Evolutionary conservation across 1,140 invertebrate species (phyloP), one percentile per base, ranked within the genome.

Genomic region (Caerostris extrusa): DNA sequence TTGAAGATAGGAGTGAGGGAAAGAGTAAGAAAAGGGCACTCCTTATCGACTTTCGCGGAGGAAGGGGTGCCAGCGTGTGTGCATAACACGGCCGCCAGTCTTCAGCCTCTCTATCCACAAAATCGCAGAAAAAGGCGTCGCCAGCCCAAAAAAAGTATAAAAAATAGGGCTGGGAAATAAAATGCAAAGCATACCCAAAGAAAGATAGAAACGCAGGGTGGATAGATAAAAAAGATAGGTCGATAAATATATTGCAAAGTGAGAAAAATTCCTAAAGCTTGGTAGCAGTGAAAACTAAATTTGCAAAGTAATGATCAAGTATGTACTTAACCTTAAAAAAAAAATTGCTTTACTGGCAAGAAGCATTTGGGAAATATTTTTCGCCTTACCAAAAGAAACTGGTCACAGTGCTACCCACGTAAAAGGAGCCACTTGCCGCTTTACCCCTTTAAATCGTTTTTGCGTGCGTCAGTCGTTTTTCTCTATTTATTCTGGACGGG

Each of bases 251-350:
- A 89, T 56, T 81, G 56, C n/a, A 55, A 90, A 77, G 89, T 56
- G 61, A 90, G 71, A 90, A 90, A 81, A 90, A 90, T 90, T 19
- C 89, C 69, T 81, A 69, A 81, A 90, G 89, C 89, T 90, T 60
- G 89, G n/a, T 81, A 56, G 89, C 71, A 90, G 89, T 90, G 89
- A 81, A 90, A 90, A 81, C 89, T 90, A 90, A 90, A 90, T 90
- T 90, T 90, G 89, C 89, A 90, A 90, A 90, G 69, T 90, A 90
- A 90, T 90, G 89, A 90, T 90, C 89, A n/a, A 90, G 89, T 81
- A 90, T 90, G 89, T 90, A 90, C 89, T 77, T 58, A 60, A 6
- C 3, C 10, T 12, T 10, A 50, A 69, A 81, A 81, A n/a, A n/a
- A 89, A 58, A 90, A 53, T 58, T 81, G 89, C 89, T 81, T 90